Evolutionary conservation across 2,888 invertebrate species (phyloP).

Genomic region (Drosophila quinaria): DNA sequence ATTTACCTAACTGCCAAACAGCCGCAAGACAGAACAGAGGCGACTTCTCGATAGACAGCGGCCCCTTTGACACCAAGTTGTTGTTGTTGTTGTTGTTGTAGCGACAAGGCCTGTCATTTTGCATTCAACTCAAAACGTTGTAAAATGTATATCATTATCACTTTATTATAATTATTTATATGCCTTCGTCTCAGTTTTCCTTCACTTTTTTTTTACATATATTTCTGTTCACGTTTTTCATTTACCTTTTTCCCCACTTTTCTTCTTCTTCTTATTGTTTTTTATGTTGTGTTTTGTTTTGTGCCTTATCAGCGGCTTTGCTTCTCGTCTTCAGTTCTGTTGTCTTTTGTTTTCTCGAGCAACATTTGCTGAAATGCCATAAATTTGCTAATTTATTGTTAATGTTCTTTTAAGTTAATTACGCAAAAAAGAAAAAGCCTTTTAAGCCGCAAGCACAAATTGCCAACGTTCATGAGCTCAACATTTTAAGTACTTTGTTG

Average conservation of each 20-base stretch:
- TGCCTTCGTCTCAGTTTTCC: conserved; percentile 21
- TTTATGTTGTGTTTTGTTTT: conserved; percentile 36
- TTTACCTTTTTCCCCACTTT: conserved; percentile 2
- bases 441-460: conserved; percentile 50
- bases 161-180: conserved; percentile 65
- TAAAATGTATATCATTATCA: conserved; percentile 73
- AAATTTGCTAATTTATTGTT: conserved; percentile 74
- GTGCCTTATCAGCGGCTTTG: conserved; percentile 66
- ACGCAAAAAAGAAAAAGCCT: conserved; percentile 61
- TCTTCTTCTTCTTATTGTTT: conserved; percentile 1
- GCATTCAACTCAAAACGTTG: conserved; percentile 63
- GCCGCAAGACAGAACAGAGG: conserved; percentile 38
- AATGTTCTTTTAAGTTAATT: conserved; percentile 73
- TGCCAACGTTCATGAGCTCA: conserved; percentile 37
- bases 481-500: conserved; percentile 31
- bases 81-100: conserved; percentile 1
- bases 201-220: conserved; percentile 14
- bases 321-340: conserved; percentile 8
- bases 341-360: conserved; percentile 18
- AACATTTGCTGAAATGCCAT: conserved; percentile 69
- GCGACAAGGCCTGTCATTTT: conserved; percentile 67
- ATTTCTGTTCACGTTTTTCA: conserved; percentile 41
- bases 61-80: conserved; percentile 43
- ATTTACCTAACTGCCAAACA: conserved; percentile 71
- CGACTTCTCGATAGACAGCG: conserved; percentile 19